A percentile compares a stretch with the other conserved stretches of the same genome.
phyloP scores from a whole-genome alignment of 2,113 vertebrate genomes.

The Rhea pennata region DNA sequence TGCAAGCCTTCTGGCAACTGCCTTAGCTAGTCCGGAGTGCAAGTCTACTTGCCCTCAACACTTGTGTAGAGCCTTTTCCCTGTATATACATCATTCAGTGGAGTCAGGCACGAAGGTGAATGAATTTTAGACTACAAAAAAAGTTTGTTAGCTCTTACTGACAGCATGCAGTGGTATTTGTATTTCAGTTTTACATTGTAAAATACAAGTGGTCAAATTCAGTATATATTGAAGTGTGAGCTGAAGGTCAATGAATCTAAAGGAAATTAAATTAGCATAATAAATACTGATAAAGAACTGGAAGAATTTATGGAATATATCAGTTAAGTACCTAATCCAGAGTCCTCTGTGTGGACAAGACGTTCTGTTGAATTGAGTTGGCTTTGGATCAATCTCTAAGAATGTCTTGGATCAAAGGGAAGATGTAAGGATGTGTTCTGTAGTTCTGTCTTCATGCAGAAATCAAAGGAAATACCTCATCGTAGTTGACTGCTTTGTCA shows the following conservation, averaged over 20 bases:
- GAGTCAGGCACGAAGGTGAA: neutral
- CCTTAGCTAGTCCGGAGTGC: neutral
- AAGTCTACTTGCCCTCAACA: neutral
- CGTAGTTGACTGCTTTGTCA: neutral
- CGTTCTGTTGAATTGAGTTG: neutral
- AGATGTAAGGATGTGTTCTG: neutral
- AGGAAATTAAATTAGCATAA: neutral
- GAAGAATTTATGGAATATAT: neutral
- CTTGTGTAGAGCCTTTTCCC: neutral
- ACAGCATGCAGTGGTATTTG: neutral
- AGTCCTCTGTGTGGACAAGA: neutral
- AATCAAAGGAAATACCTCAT: neutral
- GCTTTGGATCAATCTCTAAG: neutral
- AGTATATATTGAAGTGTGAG: neutral
- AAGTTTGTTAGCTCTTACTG: neutral
- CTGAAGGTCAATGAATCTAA: neutral
- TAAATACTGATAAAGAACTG: neutral
- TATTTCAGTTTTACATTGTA: neutral
- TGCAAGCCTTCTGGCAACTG: neutral
- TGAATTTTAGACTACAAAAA: neutral
- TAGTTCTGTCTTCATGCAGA: neutral
- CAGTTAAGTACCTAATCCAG: neutral
- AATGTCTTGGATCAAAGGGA: neutral
- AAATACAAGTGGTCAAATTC: neutral
- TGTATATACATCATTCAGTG: neutral